These are phyloP conservation scores for Lutjanus erythropterus DNA, from an alignment of 2,113 vertebrate species.

Conservation along the genomic window DNA sequence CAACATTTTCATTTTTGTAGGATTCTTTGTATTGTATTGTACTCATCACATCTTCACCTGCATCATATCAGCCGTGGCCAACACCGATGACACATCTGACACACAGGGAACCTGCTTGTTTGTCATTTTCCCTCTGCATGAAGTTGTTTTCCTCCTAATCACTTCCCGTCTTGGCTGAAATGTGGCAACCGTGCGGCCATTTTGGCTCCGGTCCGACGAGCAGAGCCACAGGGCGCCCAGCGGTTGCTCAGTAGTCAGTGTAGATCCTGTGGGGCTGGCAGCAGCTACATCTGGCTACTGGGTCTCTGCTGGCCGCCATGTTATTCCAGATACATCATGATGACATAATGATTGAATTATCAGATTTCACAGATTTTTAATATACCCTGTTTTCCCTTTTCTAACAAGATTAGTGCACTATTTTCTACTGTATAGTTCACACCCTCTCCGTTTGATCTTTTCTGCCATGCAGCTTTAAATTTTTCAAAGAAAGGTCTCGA, in stretches of 20 bases:
- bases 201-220: constrained; percentile 41
- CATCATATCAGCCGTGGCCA: constrained; percentile 2
- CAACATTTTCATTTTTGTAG: background rate
- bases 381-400: constrained; percentile 3
- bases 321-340: background rate
- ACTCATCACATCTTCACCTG: background rate
- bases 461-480: background rate
- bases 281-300: constrained; percentile 99
- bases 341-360: background rate
- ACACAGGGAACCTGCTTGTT: constrained; percentile 1
- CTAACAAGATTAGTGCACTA: background rate
- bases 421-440: constrained; percentile 8
- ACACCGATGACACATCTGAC: background rate
- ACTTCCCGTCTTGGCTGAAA: constrained; percentile 22
- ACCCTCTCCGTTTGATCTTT: constrained; percentile 13
- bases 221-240: constrained; percentile 71
- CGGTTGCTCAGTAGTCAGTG: constrained; percentile 98
- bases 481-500: constrained; percentile 32
- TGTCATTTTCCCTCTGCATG: background rate
- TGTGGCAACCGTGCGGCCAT: constrained; percentile 42
- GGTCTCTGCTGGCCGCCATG: constrained; percentile 89
- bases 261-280: constrained; percentile 96
- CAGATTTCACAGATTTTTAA: background rate
- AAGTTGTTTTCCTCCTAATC: constrained; percentile 25
- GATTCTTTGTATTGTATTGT: background rate